Base-by-base conservation (phyloP, 2,888 invertebrate genomes). In the Macrophya alboannulata region DNA sequence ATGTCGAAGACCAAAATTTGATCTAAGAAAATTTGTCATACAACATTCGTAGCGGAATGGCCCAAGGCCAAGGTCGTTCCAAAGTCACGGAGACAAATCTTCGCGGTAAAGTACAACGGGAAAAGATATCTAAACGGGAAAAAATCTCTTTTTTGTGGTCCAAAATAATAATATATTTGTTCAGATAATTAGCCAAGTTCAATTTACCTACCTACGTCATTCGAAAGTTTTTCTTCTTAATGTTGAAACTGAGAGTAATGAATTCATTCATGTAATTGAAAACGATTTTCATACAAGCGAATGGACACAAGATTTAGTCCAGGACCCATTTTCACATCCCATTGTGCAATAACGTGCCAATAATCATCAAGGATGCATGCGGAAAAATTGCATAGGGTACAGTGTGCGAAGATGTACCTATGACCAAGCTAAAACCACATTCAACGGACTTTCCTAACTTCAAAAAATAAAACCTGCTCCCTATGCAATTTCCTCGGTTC, bases 181-280 rank as follows among this genome's bases (percentile, higher is more conserved):
- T n/a, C 10, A n/a, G 6, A 55, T n/a, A 4, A 55, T 55, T 72
- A 40, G n/a, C 10, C 71, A 72, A 40, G 62, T 25, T 25, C 71
- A 43, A 55, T n/a, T 17, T n/a, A 55, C 55, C 55, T n/a, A n/a
- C 55, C 55, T n/a, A n/a, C 55, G 55, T n/a, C 55, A 55, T n/a
- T n/a, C 55, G 55, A 6, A n/a, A 72, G 8, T 72, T 72, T 72
- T 72, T n/a, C 71, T 62, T 72, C n/a, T 40, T 72, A 10, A n/a
- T 31, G 3, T 37, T 72, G 25, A 40, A n/a, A n/a, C 40, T 4
- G 71, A 72, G n/a, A 43, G n/a, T 40, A 9, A 43, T 37, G 37
- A 72, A 65, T n/a, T 6, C 1, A 72, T 40, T 12, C 40, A 72
- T n/a, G 17, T 55, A 17, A 55, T n/a, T 55, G 55, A 55, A 55